phyloP scores from a whole-genome alignment of 1,140 invertebrate genomes.

The Zaprionus tsacasi region DNA sequence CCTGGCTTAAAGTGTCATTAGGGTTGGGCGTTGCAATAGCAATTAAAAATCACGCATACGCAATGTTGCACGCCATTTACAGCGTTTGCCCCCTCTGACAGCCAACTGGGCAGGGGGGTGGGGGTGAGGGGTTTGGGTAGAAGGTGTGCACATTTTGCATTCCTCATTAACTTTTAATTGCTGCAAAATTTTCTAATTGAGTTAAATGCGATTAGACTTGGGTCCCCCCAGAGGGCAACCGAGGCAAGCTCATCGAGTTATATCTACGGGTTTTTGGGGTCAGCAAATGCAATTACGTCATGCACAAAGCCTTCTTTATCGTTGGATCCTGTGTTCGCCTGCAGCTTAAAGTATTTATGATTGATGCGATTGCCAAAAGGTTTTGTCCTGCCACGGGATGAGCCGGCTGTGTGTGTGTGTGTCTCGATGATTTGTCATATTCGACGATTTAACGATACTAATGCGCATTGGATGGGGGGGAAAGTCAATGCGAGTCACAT shows the following conservation, averaged over 20 bases:
- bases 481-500: conserved; percentile 38
- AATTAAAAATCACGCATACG: conserved; percentile 54
- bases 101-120: not conserved
- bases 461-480: conserved; percentile 30
- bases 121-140: too few relatives aligned
- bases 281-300: conserved; percentile 69
- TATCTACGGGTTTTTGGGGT: conserved; percentile 55
- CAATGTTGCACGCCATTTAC: conserved; percentile 27
- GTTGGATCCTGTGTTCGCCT: conserved; percentile 16
- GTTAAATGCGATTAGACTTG: conserved; percentile 46
- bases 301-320: conserved; percentile 11
- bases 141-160: conserved; percentile 43
- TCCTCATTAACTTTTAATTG: conserved; percentile 71
- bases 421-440: conserved; percentile 71
- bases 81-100: not conserved
- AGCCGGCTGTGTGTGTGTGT: conserved; percentile 44
- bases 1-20: conserved; percentile 15
- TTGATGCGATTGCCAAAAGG: conserved; percentile 59
- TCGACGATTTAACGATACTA: conserved; percentile 57
- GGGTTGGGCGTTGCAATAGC: conserved; percentile 11
- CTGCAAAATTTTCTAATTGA: conserved; percentile 67
- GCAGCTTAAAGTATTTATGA: conserved; percentile 77
- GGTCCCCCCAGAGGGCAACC: conserved; percentile 10
- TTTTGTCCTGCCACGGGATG: conserved; percentile 33
- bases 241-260: conserved; percentile 61